Conservation (phyloP, 2,113 vertebrate genomes). For the Cheirogaleus medius region DNA sequence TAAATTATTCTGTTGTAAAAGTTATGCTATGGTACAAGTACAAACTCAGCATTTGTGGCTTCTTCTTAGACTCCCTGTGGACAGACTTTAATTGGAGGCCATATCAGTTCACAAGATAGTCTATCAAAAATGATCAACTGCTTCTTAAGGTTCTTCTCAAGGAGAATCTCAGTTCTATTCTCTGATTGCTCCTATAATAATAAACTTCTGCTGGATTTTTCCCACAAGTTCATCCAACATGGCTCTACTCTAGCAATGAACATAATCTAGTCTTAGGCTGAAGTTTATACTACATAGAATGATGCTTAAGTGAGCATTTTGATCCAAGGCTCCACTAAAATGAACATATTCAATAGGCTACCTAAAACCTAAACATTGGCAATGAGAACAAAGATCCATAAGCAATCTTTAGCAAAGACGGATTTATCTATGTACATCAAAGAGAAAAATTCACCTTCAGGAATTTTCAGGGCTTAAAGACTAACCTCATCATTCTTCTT, state of each 20-base stretch:
- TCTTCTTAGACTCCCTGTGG: background rate
- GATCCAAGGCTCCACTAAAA: background rate
- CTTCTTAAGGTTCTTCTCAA: background rate
- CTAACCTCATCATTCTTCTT: constrained; percentile 56
- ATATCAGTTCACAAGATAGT: background rate
- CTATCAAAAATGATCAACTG: background rate
- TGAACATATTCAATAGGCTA: too few species aligned
- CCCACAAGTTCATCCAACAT: background rate
- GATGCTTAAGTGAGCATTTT: background rate
- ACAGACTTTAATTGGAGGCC: background rate
- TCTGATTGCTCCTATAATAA: background rate
- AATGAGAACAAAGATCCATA: background rate
- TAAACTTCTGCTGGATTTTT: background rate
- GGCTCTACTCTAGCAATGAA: background rate
- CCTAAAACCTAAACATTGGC: background rate
- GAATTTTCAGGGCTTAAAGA: background rate
- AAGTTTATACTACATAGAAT: background rate
- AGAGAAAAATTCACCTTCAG: constrained; percentile 18
- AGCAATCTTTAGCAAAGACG: background rate
- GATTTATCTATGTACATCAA: background rate
- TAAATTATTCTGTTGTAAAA: constrained; percentile 8
- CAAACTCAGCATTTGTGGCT: background rate
- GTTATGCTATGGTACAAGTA: background rate
- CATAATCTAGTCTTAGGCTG: accelerated
- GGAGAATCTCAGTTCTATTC: background rate